phyloP scores from a whole-genome alignment of 2,797 vertebrate genomes.

The Chaenodraco wilsoni region DNA sequence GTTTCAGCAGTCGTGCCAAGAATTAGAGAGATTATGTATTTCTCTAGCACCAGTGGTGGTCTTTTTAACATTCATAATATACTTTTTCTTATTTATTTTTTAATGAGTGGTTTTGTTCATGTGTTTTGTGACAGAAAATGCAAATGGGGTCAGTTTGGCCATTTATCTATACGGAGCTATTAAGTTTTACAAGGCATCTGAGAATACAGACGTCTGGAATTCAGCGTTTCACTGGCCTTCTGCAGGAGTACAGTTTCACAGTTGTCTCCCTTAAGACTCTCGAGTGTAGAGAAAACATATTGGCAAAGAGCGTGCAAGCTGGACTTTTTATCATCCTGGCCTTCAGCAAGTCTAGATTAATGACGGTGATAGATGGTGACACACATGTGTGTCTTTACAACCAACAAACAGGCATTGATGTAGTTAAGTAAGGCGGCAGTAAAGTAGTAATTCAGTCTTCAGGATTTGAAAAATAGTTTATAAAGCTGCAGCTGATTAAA shows the following conservation, averaged over 20 bases:
- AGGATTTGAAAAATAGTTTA: not conserved
- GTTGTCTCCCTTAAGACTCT: slow-evolving; percentile 45
- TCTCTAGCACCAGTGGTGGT: slow-evolving; percentile 4
- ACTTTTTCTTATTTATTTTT: not conserved
- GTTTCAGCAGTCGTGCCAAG: not conserved
- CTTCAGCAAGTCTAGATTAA: slow-evolving; percentile 53
- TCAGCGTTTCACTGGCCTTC: slow-evolving; percentile 60
- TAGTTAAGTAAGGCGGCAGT: slow-evolving; percentile 30
- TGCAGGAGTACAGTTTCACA: slow-evolving; percentile 59
- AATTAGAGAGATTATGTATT: slow-evolving; percentile 3
- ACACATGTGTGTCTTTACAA: slow-evolving; percentile 47
- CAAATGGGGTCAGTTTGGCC: slow-evolving; percentile 39
- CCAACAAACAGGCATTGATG: slow-evolving; percentile 36
- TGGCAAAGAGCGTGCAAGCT: slow-evolving; percentile 28
- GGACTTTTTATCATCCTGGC: slow-evolving; percentile 41
- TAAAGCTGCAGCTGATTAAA: too few species aligned
- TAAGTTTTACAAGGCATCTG: slow-evolving; percentile 63
- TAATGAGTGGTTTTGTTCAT: slow-evolving; percentile 27
- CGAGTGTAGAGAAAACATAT: slow-evolving; percentile 51
- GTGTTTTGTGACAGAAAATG: slow-evolving; percentile 30
- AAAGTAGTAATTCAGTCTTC: slow-evolving; percentile 42
- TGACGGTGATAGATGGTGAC: slow-evolving; percentile 36
- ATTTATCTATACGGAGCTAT: slow-evolving; percentile 35
- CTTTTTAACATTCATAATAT: slow-evolving; percentile 17
- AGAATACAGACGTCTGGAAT: slow-evolving; percentile 70